phyloP scores from a whole-genome alignment of 2,888 invertebrate species.

The Drosophila atripex region DNA sequence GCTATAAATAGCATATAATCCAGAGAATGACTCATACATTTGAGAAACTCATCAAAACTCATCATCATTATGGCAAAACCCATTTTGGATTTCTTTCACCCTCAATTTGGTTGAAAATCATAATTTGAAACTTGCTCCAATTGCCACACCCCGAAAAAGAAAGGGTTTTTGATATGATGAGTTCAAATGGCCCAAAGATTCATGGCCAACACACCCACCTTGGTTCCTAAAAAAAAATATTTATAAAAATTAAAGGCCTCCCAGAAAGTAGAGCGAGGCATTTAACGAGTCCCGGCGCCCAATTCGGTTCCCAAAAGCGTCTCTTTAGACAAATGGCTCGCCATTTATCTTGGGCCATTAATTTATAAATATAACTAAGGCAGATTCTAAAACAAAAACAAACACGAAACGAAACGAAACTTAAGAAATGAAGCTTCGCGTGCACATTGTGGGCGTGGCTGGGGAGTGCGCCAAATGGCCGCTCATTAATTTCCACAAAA shows the following conservation, averaged over 20 bases:
- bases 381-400: constrained; percentile 42
- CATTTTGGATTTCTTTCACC: constrained; percentile 6
- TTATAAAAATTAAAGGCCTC: constrained; percentile 13
- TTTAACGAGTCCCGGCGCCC: constrained; percentile 49
- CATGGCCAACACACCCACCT: constrained; percentile 32
- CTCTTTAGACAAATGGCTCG: constrained; percentile 68
- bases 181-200: constrained; percentile 20
- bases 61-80: constrained; percentile 26
- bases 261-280: constrained; percentile 33
- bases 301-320: constrained; percentile 57
- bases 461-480: constrained; percentile 70
- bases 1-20: neutral
- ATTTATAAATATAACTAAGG: constrained; percentile 69
- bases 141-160: constrained; percentile 33
- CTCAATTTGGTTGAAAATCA: constrained; percentile 23
- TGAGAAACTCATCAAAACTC: constrained; percentile 17
- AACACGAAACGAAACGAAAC: too few relatives aligned
- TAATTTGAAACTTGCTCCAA: constrained; percentile 26
- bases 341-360: constrained; percentile 74
- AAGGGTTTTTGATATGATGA: constrained; percentile 3
- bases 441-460: constrained; percentile 70
- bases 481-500: constrained; percentile 75
- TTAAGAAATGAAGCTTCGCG: constrained; percentile 42
- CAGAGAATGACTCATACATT: constrained; percentile 2
- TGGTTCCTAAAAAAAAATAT: neutral